Conservation (phyloP, 2,797 vertebrate species). For the Loris lydekkerianus region DNA sequence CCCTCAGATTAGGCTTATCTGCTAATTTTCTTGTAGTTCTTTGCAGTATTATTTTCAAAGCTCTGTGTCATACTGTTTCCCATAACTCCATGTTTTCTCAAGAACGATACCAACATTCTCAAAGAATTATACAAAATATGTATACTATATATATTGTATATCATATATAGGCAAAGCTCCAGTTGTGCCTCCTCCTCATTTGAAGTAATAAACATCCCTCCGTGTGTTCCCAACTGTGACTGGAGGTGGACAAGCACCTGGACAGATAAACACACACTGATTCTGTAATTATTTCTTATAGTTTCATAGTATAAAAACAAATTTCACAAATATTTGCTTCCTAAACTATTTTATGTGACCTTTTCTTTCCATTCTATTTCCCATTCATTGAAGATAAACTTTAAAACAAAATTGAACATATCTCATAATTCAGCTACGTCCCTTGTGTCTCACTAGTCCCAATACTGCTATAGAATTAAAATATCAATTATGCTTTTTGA, state of each 20-base stretch:
- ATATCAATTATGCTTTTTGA: slow-evolving; percentile 69
- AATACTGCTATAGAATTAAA: slow-evolving; percentile 67
- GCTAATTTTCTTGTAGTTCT: background rate
- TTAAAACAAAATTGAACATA: background rate
- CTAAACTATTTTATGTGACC: background rate
- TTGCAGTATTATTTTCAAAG: slow-evolving; percentile 12
- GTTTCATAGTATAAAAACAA: slow-evolving; percentile 37
- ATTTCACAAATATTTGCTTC: slow-evolving; percentile 8
- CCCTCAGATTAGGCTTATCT: background rate
- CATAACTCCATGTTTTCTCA: background rate
- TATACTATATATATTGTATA: background rate
- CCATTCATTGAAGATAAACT: slow-evolving; percentile 49
- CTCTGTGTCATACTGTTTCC: background rate
- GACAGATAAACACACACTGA: background rate
- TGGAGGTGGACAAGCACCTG: background rate
- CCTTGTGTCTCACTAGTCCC: slow-evolving; percentile 4
- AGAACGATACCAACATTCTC: background rate
- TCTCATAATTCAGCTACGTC: slow-evolving; percentile 54
- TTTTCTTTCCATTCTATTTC: slow-evolving; percentile 27
- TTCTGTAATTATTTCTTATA: slow-evolving; percentile 2
- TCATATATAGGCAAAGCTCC: background rate
- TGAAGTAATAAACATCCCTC: background rate
- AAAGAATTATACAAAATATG: background rate
- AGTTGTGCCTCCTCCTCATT: background rate
- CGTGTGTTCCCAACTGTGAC: background rate